Base-by-base conservation (phyloP, 2,113 vertebrate species). In the Crotalus helleri region DNA sequence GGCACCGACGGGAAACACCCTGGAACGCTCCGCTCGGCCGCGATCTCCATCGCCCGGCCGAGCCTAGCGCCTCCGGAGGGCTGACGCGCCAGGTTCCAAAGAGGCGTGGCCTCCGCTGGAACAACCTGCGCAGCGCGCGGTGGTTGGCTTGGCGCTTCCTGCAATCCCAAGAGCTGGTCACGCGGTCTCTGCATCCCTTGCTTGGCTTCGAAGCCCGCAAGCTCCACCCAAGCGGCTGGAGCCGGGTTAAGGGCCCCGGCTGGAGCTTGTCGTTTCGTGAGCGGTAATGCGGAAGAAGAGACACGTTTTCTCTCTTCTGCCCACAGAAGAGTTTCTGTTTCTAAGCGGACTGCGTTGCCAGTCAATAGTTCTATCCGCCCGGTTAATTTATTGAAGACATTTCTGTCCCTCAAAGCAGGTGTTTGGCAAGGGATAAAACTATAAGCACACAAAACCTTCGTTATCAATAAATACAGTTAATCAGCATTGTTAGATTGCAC, bases 101-200 rank as follows among this genome's bases (percentile, higher is more conserved):
- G 24, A 33, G 89, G 92, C 89, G 92, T 39, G n/a, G 88, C 55
- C 55, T 2, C 7, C 44, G 17, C 23, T 24, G 7, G 57, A 13
- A 15, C 13, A 26, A 54, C 46, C n/a, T 86, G 91, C 94, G 94
- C 93, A 93, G 95, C 64, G 87, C 19, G 59, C 89, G 10, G 19
- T 69, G 13, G 93, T 39, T 46, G 29, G 92, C 87, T 93, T 21
- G 1, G 85, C 55, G 92, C 93, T 94, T 81, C 94, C 92, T 57
- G 94, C 74, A 89, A 12, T 94, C 92, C 91, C 89, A 4, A 3
- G 91, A 33, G 89, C 61, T 15, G 39, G 92, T 93, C 94, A 94
- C 81, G 96, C 61, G 93, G 92, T 46, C 39, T 54, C 44, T 91
- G 87, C 92, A 95, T 64, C 96, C 96, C 15, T 58, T 24, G 91